Evolutionary conservation across 2,888 invertebrate species (phyloP).

Genomic region (Mamestra brassicae): DNA sequence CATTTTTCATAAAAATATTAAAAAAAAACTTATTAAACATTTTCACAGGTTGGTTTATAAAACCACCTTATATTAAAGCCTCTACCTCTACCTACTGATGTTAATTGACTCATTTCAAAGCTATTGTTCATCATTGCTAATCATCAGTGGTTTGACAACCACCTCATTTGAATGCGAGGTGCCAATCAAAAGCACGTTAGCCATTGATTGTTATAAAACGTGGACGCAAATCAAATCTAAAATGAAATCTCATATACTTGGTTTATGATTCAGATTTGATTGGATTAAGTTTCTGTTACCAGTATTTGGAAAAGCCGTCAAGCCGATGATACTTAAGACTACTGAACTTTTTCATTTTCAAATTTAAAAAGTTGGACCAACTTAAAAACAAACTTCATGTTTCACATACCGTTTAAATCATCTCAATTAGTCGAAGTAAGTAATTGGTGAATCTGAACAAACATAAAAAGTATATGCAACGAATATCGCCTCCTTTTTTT

Average conservation of each 20-base stretch:
- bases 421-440: no score
- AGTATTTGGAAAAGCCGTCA: no score
- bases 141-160: conserved; percentile 17
- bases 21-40: background rate
- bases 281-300: background rate
- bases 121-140: conserved; percentile 35
- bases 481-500: background rate
- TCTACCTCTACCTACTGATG: background rate
- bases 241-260: conserved; percentile 7
- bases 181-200: conserved; percentile 45
- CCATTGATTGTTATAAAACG: conserved; percentile 16
- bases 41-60: background rate
- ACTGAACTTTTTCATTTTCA: no score
- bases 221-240: conserved; percentile 21
- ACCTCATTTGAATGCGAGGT: conserved; percentile 43
- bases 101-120: conserved; percentile 7
- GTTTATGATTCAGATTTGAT: conserved; percentile 17
- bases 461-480: background rate
- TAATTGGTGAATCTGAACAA: background rate
- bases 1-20: no score
- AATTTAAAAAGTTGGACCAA: no score
- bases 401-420: no score
- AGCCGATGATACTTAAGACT: no score
- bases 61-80: background rate
- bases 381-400: no score